Evolutionary conservation across 2,113 vertebrate genomes (phyloP).

Genomic region (Pseudopodoces humilis): DNA sequence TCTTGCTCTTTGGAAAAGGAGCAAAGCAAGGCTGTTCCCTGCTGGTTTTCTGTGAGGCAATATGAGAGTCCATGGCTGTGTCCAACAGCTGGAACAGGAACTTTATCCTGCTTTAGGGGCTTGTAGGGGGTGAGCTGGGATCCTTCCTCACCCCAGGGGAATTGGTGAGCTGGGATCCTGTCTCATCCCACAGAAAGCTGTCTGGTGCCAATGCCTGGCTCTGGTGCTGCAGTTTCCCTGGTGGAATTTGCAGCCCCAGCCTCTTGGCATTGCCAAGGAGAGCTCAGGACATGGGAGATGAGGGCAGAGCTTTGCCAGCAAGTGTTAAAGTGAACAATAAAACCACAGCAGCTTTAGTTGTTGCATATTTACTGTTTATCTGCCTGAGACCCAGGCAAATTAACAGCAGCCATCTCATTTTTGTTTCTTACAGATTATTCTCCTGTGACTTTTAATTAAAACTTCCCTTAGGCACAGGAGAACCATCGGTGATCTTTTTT

Average conservation of each 20-base stretch:
- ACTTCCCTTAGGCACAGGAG: constrained; percentile 40
- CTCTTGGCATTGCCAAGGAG: not conserved
- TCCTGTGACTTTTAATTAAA: constrained; percentile 60
- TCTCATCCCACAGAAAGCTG: not conserved
- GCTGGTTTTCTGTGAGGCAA: accelerated
- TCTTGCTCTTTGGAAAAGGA: not conserved
- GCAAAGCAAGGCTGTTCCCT: not conserved
- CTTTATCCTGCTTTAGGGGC: not conserved
- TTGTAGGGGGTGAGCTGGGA: accelerated
- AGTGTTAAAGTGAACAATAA: not conserved
- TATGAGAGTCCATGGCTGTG: not conserved
- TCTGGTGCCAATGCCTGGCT: accelerated
- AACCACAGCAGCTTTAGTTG: not conserved
- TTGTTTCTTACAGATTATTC: constrained; percentile 39
- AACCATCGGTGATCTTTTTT: not conserved
- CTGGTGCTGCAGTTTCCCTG: not conserved
- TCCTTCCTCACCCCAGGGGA: not conserved
- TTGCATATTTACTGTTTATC: constrained; percentile 24
- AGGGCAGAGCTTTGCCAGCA: not conserved
- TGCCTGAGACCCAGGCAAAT: constrained; percentile 1
- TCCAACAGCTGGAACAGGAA: not conserved
- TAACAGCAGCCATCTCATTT: constrained; percentile 31
- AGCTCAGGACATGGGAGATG: not conserved
- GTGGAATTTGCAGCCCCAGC: not conserved
- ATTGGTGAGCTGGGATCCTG: not conserved